A percentile compares a stretch with the other conserved stretches of the same genome.
Conservation (phyloP, 2,888 invertebrate genomes). For the Idaea dimidiata region DNA sequence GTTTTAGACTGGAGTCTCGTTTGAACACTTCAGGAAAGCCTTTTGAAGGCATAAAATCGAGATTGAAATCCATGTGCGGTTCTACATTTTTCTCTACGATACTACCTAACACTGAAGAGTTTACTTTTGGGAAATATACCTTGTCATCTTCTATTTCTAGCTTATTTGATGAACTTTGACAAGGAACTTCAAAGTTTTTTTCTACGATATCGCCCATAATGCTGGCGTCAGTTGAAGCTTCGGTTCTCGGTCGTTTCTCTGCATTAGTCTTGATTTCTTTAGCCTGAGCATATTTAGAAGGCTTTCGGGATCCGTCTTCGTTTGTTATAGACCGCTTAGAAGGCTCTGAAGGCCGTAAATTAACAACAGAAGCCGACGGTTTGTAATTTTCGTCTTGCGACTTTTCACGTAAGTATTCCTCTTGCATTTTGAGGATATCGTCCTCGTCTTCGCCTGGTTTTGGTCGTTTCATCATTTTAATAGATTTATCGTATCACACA, state of each 20-base stretch:
- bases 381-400: conserved; percentile 75
- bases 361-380: conserved; percentile 83
- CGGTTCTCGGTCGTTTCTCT: conserved; percentile 63
- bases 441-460: conserved; percentile 86
- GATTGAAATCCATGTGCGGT: conserved; percentile 32
- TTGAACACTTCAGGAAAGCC: conserved; percentile 78
- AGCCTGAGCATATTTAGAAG: conserved; percentile 67
- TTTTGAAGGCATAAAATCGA: conserved; percentile 50
- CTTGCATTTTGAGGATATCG: conserved; percentile 87
- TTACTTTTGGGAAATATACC: conserved; percentile 71
- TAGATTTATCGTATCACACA: conserved; percentile 2
- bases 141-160: conserved; percentile 55
- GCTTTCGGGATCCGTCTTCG: conserved; percentile 44
- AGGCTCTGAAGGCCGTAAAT: conserved; percentile 54
- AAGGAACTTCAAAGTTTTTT: conserved; percentile 43
- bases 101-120: conserved; percentile 69
- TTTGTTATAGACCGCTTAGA: conserved; percentile 40
- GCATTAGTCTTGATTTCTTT: conserved; percentile 58
- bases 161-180: conserved; percentile 6
- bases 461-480: conserved; percentile 83
- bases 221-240: conserved; percentile 27
- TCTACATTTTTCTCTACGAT: conserved; percentile 78
- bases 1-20: conserved; percentile 47
- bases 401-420: conserved; percentile 83
- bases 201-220: conserved; percentile 59